Base-by-base conservation (phyloP, 2,113 vertebrate species). In the Atherinomorus stipes region DNA sequence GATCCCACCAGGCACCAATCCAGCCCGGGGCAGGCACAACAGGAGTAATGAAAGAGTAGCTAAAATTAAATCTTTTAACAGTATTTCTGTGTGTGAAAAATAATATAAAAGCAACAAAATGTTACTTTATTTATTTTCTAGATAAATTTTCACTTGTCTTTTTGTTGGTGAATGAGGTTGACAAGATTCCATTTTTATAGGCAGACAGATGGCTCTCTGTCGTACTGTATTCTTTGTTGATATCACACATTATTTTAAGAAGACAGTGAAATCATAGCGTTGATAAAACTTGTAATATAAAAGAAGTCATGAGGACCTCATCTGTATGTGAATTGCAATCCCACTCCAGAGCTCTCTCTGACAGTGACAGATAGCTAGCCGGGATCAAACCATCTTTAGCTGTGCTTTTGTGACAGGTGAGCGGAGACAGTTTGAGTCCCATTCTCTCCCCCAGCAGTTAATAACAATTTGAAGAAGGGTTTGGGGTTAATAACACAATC, bases 401-500 rank as follows among this genome's bases (percentile, higher is more conserved):
- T 8, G 64, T 60, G 76, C 89, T 84, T 75, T 47, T 44, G 76
- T 84, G 86, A 87, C 89, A 89, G 89, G 85, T 90, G 86, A 91
- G 85, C 73, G 70, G 89, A 92, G 91, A 90, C 90, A 90, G 85
- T 92, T 90, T 90, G 83, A 92, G 88, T 76, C 81, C 84, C 76
- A 77, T 87, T 83, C 83, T 83, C 85, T 88, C 77, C 85, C 81
- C 62, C 76, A 63, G 90, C 91, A 84, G 90, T 91, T 91, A 92
- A 91, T 92, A 91, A 91, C 87, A 89, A 88, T 93, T 92, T 91
- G 84, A 87, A 82, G 88, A 89, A 80, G 74, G 80, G 89, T 91
- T 84, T 40, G 16, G 88, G 93, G 93, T 93, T 94, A 93, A 94
- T 94, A 92, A 93, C 88, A 90, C 92, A 90, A 90, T 91, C 87